Base-by-base conservation (phyloP, 2,113 vertebrate species). In the Oenanthe melanoleuca region DNA sequence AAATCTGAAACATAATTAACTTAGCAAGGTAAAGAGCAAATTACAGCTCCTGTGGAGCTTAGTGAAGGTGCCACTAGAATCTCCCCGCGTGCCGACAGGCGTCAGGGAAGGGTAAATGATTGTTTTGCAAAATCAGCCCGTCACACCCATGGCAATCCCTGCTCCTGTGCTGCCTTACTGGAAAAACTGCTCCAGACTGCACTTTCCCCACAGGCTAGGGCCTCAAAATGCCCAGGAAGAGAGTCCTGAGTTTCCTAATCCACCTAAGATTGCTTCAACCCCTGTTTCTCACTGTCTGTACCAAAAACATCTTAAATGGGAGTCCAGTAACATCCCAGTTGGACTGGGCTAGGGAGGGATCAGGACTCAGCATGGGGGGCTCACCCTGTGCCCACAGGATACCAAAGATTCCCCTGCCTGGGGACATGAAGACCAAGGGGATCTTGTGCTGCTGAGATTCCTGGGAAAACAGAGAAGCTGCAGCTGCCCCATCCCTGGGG, bases 1-100 rank as follows among this genome's bases (percentile, higher is more conserved):
- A 91, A 91, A 83, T 42, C 18, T 84, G 69, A 45, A 86, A 61
- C 65, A 93, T 85, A 89, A 96, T 81, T 84, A 85, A 69, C 49
- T 79, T 45, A 26, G 38, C 1, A 3, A 91, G 38, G 72, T 38
- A 67, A 69, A 57, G 23, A 80, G 34, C 77, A 91, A 86, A 93
- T 57, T 24, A 60, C 2, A 59, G 25, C 37, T 66, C 29, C 38
- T 0, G 6, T 37, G 59, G 50, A 92, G 94, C 80, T 81, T 80
- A 85, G 40, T 8, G 31, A 67, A 81, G 67, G 59, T 59, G n/a
- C 63, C 12, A 12, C 8, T 66, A 65, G 73, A 67, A 25, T 14
- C 2, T 26, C 34, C 44, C 47, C 2, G 1, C 0, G 5, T 40
- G 65, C 85, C 0, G 2, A 78, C 40, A 64, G 88, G 93, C 5